These are phyloP conservation scores for Agrotis puta DNA, from an alignment of 2,888 invertebrate genomes.

Conservation along the genomic window DNA sequence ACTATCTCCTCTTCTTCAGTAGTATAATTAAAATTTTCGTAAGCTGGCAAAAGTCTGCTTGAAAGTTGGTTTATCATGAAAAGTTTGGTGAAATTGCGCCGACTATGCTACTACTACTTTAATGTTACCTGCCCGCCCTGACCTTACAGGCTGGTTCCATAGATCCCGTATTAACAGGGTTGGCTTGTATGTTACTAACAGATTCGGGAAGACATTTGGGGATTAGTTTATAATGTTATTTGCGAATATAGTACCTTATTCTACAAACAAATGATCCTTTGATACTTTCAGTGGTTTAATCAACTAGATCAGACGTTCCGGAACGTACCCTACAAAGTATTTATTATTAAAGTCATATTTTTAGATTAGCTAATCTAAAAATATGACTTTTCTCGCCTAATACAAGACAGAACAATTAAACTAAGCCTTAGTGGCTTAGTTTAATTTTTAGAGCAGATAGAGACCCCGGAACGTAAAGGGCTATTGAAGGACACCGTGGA, in stretches of 20 bases:
- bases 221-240: background rate
- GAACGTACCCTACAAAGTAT: too few species aligned
- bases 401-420: conserved; percentile 17
- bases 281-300: background rate
- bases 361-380: background rate
- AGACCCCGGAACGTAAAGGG: too few species aligned
- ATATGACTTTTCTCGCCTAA: background rate
- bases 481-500: too few species aligned
- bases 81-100: conserved; percentile 8
- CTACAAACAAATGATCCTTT: background rate
- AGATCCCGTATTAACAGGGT: background rate
- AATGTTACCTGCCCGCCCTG: background rate
- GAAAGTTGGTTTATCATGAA: background rate
- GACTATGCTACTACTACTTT: background rate
- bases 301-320: background rate
- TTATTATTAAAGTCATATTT: too few species aligned
- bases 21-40: background rate
- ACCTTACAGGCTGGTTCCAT: background rate
- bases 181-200: background rate
- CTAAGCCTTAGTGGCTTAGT: too few species aligned
- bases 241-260: background rate
- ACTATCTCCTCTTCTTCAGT: background rate
- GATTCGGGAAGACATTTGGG: background rate
- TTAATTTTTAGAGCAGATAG: too few species aligned
- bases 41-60: background rate